Evolutionary conservation across 2,113 vertebrate species (phyloP).

Genomic region (Podilymbus podiceps): DNA sequence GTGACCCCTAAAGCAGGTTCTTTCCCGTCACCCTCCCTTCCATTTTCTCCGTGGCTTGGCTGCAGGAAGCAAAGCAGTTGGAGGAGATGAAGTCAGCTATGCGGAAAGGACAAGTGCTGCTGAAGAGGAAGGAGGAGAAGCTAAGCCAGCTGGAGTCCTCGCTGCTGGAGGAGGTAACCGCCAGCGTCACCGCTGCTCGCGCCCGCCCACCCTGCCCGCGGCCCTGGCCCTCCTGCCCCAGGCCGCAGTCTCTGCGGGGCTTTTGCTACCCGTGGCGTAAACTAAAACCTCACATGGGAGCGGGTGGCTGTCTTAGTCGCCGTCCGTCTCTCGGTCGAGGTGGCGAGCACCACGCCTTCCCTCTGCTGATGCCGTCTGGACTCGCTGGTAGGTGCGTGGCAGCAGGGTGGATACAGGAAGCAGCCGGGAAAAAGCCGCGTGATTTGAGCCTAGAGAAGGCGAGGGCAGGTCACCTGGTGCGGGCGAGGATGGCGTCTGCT

Average conservation of each 20-base stretch:
- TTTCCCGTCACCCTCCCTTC: neutral
- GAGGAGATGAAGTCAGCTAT: conserved; percentile 78
- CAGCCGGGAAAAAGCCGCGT: neutral
- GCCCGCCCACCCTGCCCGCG: neutral
- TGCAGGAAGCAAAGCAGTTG: conserved; percentile 81
- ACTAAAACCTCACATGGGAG: neutral
- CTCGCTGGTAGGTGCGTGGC: neutral
- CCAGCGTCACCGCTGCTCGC: neutral
- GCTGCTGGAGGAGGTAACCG: conserved; percentile 80
- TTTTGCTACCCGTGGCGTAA: neutral
- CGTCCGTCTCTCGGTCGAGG: neutral
- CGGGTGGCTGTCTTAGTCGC: neutral
- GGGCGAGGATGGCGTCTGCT: neutral
- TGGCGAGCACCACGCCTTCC: neutral
- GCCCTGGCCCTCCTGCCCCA: neutral
- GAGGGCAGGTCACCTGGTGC: neutral
- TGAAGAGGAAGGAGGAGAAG: conserved; percentile 83
- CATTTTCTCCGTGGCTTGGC: neutral
- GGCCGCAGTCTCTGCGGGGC: neutral
- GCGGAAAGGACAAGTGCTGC: conserved; percentile 77
- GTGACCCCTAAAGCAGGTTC: rapidly evolving
- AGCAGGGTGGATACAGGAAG: neutral
- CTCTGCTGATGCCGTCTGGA: neutral
- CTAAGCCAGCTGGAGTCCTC: conserved; percentile 86
- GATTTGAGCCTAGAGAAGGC: neutral